Evolutionary conservation across 2,113 vertebrate genomes (phyloP), one percentile per base, ranked within the genome.

Genomic region (Tympanuchus pallidicinctus): DNA sequence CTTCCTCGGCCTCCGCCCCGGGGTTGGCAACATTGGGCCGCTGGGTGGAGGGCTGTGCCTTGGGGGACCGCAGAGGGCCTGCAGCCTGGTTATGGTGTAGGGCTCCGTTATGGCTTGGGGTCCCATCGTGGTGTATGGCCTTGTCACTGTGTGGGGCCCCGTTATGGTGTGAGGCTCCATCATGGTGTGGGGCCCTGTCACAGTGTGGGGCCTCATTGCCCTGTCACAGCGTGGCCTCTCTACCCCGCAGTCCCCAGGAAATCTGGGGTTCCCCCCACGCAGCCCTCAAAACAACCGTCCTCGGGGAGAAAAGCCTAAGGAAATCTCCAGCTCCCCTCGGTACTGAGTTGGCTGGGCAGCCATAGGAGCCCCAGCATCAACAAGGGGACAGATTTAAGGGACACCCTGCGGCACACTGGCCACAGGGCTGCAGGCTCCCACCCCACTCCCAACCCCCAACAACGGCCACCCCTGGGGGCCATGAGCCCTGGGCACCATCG

Each of bases 181-280:
- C 11, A 50, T 24, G 22, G 22, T 24, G 22, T 24, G 22, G 11
- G 22, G 48, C 48, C 21, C 47, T 12, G 48, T 50, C 48, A 50
- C 21, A 22, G 48, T 24, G 48, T 50, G 21, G 27, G 52, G 52
- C 8, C 52, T 54, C 52, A 30, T 17, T 54, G 52, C 52, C 15
- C 52, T 28, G 0, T 6, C 4, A 56, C 0, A 5, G 5, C 3
- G 10, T 16, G 77, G 47, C 52, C 52, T 64, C 52, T 45, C 52
- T 5, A 22, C 24, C 56, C 89, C 0, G 0, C 20, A 4, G 27
- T 12, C 77, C 85, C 56, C 79, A n/a, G 71, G 63, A 57, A 54
- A 7, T 64, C 63, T 64, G 69, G 63, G 69, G 56, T 15, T 64
- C 22, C 43, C 25, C 40, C 75, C 6, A 3, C 12, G 91, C 5